Evolutionary conservation across 2,888 invertebrate species (phyloP).

Genomic region (Drosophila cracens): DNA sequence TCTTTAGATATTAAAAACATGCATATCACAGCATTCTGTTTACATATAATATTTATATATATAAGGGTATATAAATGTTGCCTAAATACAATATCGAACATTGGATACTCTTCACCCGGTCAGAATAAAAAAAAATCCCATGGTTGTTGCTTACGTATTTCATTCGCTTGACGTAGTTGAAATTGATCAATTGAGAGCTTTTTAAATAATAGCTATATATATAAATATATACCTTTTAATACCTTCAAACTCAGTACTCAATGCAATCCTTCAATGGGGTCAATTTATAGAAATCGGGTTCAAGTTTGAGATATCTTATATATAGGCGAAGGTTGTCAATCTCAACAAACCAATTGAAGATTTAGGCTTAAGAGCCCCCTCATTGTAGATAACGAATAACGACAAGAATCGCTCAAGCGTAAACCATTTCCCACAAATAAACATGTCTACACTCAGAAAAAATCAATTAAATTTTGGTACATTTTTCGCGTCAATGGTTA

Average conservation of each 20-base stretch:
- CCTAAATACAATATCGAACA: conserved; percentile 20
- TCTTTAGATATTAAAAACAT: background rate
- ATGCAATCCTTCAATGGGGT: conserved; percentile 50
- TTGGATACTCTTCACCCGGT: conserved; percentile 33
- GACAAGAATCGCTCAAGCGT: conserved; percentile 31
- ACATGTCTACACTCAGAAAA: background rate
- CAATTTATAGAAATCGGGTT: conserved; percentile 66
- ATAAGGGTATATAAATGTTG: background rate
- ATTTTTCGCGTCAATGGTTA: background rate
- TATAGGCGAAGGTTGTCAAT: conserved; percentile 22
- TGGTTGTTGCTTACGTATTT: conserved; percentile 51
- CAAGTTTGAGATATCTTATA: conserved; percentile 21
- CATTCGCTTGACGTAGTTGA: conserved; percentile 50
- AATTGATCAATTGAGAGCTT: conserved; percentile 59
- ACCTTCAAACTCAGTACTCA: conserved; percentile 69
- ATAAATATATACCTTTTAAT: conserved; percentile 52
- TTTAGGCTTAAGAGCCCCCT: background rate
- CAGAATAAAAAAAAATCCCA: conserved; percentile 3
- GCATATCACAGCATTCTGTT: background rate
- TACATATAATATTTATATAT: background rate
- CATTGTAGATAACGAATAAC: conserved; percentile 10
- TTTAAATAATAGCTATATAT: conserved; percentile 35
- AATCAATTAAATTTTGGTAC: background rate
- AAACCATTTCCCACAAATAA: conserved; percentile 29
- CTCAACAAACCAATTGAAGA: conserved; percentile 29